Evolutionary conservation across 2,797 vertebrate genomes (phyloP).

Genomic region (Eospalax fontanierii): DNA sequence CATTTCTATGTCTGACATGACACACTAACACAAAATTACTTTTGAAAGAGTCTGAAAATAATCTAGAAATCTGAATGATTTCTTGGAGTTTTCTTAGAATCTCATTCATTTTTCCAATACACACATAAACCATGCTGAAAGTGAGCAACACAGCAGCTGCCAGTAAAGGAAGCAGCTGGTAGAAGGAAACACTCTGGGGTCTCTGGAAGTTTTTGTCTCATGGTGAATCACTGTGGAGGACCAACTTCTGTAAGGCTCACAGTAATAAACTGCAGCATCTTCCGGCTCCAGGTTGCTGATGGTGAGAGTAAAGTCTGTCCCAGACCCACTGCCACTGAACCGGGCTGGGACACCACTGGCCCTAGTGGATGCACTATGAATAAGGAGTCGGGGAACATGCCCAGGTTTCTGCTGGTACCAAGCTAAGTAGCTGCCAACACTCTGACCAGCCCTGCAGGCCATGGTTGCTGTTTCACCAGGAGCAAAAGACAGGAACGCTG

Average conservation of each 20-base stretch:
- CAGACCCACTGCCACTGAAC: background rate
- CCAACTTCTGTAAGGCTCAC: background rate
- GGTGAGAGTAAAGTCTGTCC: background rate
- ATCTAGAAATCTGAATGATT: too few relatives aligned
- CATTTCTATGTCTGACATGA: too few relatives aligned
- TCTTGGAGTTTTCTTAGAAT: too few relatives aligned
- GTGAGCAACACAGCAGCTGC: too few relatives aligned
- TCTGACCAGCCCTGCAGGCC: background rate
- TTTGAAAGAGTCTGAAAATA: too few relatives aligned
- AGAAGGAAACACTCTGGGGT: too few relatives aligned
- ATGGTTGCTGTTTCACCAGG: too few relatives aligned
- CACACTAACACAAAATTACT: too few relatives aligned
- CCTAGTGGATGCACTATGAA: too few relatives aligned
- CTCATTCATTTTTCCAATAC: background rate
- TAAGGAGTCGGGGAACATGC: too few relatives aligned
- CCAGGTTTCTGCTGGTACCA: background rate
- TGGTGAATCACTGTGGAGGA: background rate
- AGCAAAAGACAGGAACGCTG: background rate
- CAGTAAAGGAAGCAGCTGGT: background rate
- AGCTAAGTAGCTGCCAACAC: background rate
- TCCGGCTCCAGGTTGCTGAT: background rate
- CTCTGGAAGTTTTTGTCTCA: background rate
- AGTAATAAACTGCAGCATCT: too few relatives aligned
- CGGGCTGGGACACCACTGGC: rapidly evolving
- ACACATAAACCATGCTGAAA: background rate